Percentiles rank a stretch among this genome's conserved stretches.
These are phyloP conservation scores for Tretioscincus oriximinensis DNA, from an alignment of 2,113 vertebrate genomes.

Conservation along the genomic window DNA sequence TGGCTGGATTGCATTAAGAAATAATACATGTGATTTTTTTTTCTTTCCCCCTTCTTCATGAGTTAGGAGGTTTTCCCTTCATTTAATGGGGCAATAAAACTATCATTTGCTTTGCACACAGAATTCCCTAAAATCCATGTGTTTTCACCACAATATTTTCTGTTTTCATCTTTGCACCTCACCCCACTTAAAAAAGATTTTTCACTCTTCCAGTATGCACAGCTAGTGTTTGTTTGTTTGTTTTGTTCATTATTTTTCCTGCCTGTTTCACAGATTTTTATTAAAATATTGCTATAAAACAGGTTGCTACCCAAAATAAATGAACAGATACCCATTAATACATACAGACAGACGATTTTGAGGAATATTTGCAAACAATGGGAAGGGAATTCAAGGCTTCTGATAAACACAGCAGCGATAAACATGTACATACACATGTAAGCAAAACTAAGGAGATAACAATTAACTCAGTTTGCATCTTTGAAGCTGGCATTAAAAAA, in stretches of 20 bases:
- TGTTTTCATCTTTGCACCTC: slow-evolving; percentile 22
- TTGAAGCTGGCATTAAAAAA: slow-evolving; percentile 27
- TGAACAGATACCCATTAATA: slow-evolving; percentile 72
- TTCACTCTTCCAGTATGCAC: slow-evolving; percentile 53
- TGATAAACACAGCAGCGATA: slow-evolving; percentile 52
- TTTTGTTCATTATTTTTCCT: slow-evolving; percentile 64
- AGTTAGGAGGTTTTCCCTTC: too few relatives aligned
- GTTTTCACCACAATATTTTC: slow-evolving; percentile 24
- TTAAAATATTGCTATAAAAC: slow-evolving; percentile 72
- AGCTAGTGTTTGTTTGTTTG: slow-evolving; percentile 65
- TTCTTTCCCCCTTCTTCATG: too few relatives aligned
- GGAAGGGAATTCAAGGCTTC: slow-evolving; percentile 61
- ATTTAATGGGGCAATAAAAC: not conserved
- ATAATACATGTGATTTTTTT: too few relatives aligned
- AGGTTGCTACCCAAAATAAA: slow-evolving; percentile 71
- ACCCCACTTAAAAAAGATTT: not conserved
- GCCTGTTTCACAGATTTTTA: slow-evolving; percentile 74
- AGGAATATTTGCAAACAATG: slow-evolving; percentile 74
- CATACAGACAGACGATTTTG: slow-evolving; percentile 69
- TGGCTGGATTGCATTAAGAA: too few relatives aligned
- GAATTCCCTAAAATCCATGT: not conserved
- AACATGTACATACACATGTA: slow-evolving; percentile 55
- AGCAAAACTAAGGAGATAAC: slow-evolving; percentile 38
- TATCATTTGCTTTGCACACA: not conserved
- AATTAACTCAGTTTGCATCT: slow-evolving; percentile 43